Evolutionary conservation across 2,888 invertebrate species (phyloP).

Genomic region (Lochmaea capreae): DNA sequence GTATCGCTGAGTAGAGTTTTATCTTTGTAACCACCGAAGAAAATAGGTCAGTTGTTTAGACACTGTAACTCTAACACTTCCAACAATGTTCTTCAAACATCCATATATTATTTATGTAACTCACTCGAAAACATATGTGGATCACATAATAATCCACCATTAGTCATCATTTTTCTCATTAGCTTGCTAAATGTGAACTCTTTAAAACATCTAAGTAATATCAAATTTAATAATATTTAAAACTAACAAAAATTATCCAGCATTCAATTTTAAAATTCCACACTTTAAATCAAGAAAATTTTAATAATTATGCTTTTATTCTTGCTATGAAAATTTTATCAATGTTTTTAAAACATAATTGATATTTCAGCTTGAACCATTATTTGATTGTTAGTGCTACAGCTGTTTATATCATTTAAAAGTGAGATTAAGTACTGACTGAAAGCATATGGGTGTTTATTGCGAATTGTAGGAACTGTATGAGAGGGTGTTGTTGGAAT

Average conservation of each 20-base stretch:
- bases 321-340: background rate
- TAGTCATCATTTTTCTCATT: background rate
- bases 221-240: background rate
- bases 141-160: background rate
- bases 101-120: constrained; percentile 5
- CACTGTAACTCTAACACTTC: constrained; percentile 4
- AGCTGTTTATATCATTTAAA: background rate
- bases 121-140: background rate
- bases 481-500: constrained; percentile 23
- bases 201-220: background rate
- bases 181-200: background rate
- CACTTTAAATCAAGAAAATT: background rate
- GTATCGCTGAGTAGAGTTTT: constrained; percentile 61
- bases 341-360: too few relatives aligned
- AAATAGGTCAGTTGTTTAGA: constrained; percentile 43
- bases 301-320: background rate
- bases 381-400: too few relatives aligned
- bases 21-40: constrained; percentile 59
- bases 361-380: too few relatives aligned
- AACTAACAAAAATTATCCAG: background rate
- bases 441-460: constrained; percentile 10
- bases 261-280: background rate
- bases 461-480: constrained; percentile 12
- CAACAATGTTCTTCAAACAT: constrained; percentile 5
- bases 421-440: background rate